Conservation (phyloP, 1,140 invertebrate genomes). For the Sipha flava region DNA sequence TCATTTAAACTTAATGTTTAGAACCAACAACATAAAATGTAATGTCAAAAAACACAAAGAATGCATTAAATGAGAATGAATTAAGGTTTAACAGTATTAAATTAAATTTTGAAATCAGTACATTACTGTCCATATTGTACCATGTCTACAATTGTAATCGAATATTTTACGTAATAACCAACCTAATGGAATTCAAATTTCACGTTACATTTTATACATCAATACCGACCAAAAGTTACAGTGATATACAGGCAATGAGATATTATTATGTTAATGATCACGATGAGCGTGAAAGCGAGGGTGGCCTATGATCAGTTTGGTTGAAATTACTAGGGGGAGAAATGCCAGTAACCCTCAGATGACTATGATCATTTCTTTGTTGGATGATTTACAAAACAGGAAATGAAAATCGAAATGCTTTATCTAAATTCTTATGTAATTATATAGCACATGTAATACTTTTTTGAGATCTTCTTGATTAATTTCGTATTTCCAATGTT, state of each 20-base stretch:
- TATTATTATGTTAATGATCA: conserved; percentile 4
- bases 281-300: not conserved
- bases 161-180: no score
- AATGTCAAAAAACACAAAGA: no score
- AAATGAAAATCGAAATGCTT: not conserved
- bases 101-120: no score
- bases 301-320: not conserved
- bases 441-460: no score
- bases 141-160: no score
- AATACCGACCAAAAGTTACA: not conserved
- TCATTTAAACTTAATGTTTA: no score
- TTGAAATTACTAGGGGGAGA: not conserved
- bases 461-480: no score
- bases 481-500: no score
- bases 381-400: not conserved
- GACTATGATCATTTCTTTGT: not conserved
- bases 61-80: no score
- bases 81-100: no score
- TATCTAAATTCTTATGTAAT: not conserved
- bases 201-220: not conserved
- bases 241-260: not conserved
- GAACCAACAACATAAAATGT: no score
- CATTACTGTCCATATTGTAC: no score
- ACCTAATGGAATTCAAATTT: not conserved
- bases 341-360: not conserved